Evolutionary conservation across 2,888 invertebrate species (phyloP).

Genomic region (Folsomia manolachei): DNA sequence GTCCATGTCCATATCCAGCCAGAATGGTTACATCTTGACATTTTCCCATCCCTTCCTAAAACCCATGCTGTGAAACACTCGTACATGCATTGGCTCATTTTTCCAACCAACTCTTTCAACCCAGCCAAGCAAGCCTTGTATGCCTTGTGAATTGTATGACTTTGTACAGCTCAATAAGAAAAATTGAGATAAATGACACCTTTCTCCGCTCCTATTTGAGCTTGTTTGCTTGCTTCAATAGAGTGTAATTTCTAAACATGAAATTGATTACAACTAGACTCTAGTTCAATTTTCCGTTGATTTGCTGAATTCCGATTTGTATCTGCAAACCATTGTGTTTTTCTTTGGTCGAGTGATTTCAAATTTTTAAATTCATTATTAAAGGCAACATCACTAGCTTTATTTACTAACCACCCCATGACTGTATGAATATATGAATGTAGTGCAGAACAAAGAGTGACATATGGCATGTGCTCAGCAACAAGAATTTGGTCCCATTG

Average conservation of each 20-base stretch:
- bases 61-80: conserved; percentile 30
- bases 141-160: not conserved
- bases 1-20: conserved; percentile 26
- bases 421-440: no score
- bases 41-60: conserved; percentile 20
- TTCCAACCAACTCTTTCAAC: no score
- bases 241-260: conserved; percentile 21
- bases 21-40: conserved; percentile 21
- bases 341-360: no score
- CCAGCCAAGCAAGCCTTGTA: not conserved
- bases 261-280: no score
- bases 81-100: not conserved
- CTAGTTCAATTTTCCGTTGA: no score
- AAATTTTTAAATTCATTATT: no score
- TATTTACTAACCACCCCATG: no score
- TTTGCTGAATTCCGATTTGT: no score
- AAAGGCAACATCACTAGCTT: no score
- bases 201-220: not conserved
- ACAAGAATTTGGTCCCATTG: conserved; percentile 26
- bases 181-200: not conserved
- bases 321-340: no score
- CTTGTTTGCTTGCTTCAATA: conserved; percentile 15
- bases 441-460: conserved; percentile 1
- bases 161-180: not conserved
- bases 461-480: conserved; percentile 3